Conservation (phyloP, 2,113 vertebrate genomes). For the Etheostoma spectabile region DNA sequence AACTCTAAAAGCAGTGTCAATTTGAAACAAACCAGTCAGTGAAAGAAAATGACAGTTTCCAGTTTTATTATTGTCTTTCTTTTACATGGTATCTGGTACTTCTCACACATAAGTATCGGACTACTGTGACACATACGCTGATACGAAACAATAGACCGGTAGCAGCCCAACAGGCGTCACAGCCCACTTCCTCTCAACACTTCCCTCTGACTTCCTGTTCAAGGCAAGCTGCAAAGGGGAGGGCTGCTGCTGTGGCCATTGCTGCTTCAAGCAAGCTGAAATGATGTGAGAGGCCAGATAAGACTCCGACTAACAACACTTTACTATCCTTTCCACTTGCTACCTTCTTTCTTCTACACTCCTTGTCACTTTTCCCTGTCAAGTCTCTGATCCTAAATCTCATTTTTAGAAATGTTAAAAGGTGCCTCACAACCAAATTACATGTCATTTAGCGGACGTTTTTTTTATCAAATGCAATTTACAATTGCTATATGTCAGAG, state of each 20-base stretch:
- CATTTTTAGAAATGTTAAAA: not conserved
- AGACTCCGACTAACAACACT: not conserved
- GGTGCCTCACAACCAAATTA: not conserved
- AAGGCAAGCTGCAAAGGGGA: slow-evolving; percentile 23
- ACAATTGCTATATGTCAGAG: too few species aligned
- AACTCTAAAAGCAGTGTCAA: not conserved
- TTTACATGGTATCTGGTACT: not conserved
- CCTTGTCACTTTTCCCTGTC: not conserved
- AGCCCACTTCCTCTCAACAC: slow-evolving; percentile 79
- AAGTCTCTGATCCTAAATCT: not conserved
- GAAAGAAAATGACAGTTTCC: not conserved
- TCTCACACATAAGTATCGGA: not conserved
- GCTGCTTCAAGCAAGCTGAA: slow-evolving; percentile 27
- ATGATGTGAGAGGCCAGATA: slow-evolving; percentile 5
- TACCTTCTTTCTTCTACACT: not conserved
- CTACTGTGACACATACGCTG: not conserved
- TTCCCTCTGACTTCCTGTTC: slow-evolving; percentile 79
- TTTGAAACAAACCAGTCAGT: not conserved
- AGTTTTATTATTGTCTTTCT: not conserved
- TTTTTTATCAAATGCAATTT: too few species aligned
- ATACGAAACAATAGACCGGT: slow-evolving; percentile 76
- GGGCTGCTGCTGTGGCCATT: not conserved
- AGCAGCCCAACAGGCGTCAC: slow-evolving; percentile 56
- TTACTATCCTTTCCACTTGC: not conserved
- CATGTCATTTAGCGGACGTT: too few species aligned